Base-by-base conservation (phyloP, 2,113 vertebrate genomes). In the Sitta europaea region DNA sequence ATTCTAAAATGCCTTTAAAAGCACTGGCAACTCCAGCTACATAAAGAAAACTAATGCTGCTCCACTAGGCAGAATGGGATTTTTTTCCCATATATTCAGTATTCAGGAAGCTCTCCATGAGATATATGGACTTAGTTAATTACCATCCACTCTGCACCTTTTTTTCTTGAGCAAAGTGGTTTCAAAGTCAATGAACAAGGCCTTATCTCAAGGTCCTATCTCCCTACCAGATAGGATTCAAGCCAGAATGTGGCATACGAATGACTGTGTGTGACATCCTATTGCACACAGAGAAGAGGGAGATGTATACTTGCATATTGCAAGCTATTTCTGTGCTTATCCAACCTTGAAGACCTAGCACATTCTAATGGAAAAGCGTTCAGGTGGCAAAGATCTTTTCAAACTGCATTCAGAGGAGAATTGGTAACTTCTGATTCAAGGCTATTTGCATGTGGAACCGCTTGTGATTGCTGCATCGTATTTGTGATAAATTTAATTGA, bases 371-470 rank as follows among this genome's bases (percentile, higher is more conserved):
- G 83, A 95, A 97, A 97, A 91, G 94, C 65, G 0, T 86, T 96
- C 94, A 87, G 94, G 82, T 96, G 94, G 94, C 92, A 95, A 91
- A 94, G 92, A 91, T 96, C 80, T 95, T 92, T 96, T 91, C 79
- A 68, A 50, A 35, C 86, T 89, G 66, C 53, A 68, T 92, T 91
- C 76, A 40, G 65, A 76, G 27, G 35, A 91, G 90, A 94, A 92
- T 74, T 76, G 91, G 86, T 95, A 94, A 94, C 92, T 94, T 96
- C 83, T 87, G 76, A 51, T 96, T 92, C 77, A 81, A 92, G 57
- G 66, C 76, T 74, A 11, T 96, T 95, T 94, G 48, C 12, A 9
- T 75, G 45, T 74, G 29, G 86, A 89, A 72, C 82, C 54, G 21
- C 68, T 94, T 84, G 59, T 94, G 86, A 59, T 88, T 91, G 40